Conservation (phyloP, 2,888 invertebrate species). For the Zaprionus bogoriensis region DNA sequence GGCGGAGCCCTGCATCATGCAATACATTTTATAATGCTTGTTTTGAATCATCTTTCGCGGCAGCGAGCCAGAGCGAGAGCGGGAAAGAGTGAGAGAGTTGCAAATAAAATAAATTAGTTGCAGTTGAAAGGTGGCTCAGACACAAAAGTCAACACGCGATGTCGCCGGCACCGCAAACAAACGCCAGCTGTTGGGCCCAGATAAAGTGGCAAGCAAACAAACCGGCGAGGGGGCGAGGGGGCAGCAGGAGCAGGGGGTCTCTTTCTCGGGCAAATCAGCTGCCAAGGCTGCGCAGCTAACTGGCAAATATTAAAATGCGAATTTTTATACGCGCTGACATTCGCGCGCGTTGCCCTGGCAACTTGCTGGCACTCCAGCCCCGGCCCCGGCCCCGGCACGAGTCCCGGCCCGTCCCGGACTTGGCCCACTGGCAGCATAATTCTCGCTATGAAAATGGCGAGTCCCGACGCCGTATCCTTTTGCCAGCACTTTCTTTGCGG, state of each 20-base stretch:
- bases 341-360: constrained; percentile 46
- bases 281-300: constrained; percentile 69
- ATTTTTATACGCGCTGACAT: constrained; percentile 78
- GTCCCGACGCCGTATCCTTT: constrained; percentile 43
- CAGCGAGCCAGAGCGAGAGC: no score
- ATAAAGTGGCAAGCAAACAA: constrained; percentile 74
- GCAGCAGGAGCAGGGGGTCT: background rate
- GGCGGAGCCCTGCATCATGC: constrained; percentile 35
- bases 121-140: constrained; percentile 78
- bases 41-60: constrained; percentile 71
- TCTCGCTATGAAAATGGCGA: constrained; percentile 59
- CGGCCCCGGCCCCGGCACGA: no score
- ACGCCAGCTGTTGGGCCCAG: constrained; percentile 73
- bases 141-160: constrained; percentile 75
- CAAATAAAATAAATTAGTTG: constrained; percentile 78
- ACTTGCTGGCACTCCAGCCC: background rate
- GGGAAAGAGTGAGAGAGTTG: constrained; percentile 25
- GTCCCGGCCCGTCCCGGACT: background rate
- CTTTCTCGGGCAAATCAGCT: constrained; percentile 65
- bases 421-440: constrained; percentile 47
- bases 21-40: constrained; percentile 75
- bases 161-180: constrained; percentile 75
- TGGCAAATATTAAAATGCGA: constrained; percentile 78
- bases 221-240: background rate
- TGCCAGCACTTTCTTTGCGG: constrained; percentile 69